Conservation (phyloP, 2,888 invertebrate genomes). For the Sipha maydis region DNA sequence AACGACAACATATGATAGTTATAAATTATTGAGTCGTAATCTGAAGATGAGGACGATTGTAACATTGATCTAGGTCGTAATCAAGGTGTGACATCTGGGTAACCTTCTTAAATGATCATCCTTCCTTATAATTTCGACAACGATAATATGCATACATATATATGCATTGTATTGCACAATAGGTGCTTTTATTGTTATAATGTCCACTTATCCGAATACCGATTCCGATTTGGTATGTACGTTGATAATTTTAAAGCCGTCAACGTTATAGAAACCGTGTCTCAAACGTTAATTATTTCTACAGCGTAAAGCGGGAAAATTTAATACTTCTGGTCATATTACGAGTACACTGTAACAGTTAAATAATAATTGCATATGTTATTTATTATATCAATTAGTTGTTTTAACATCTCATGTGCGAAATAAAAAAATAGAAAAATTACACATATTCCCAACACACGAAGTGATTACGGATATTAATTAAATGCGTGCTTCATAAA, state of each 20-base stretch:
- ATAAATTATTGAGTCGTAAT: conserved; percentile 34
- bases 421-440: no score
- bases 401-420: no score
- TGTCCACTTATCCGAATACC: neutral
- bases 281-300: no score
- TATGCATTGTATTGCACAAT: neutral
- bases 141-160: conserved; percentile 14
- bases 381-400: no score
- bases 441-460: no score
- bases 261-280: neutral
- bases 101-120: conserved; percentile 47
- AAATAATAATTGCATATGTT: no score
- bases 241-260: neutral
- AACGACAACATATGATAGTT: conserved; percentile 10
- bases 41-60: conserved; percentile 39
- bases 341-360: no score
- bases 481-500: no score
- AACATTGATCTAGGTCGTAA: conserved; percentile 52
- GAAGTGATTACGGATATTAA: no score
- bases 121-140: conserved; percentile 22
- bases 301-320: no score
- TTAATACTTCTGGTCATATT: no score
- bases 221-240: no score
- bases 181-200: neutral
- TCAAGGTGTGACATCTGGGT: conserved; percentile 50